These are phyloP conservation scores for Pontoporia blainvillei DNA, from an alignment of 2,113 vertebrate genomes.

Conservation along the genomic window DNA sequence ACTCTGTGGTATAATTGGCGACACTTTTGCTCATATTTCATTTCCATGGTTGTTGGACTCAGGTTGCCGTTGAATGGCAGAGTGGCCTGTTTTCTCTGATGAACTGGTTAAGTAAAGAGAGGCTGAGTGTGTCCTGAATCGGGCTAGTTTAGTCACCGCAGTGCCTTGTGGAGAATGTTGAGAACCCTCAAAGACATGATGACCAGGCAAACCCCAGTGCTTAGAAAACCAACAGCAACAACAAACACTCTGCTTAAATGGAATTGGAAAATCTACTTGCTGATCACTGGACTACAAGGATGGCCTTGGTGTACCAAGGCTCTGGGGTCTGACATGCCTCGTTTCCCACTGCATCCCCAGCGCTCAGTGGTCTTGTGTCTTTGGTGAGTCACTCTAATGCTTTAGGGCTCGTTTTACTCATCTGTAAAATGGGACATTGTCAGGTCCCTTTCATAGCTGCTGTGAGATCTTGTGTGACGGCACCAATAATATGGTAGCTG, in stretches of 20 bases:
- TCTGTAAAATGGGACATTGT: background rate
- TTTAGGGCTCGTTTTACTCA: background rate
- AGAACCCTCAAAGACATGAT: background rate
- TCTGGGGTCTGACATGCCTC: background rate
- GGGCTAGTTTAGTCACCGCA: background rate
- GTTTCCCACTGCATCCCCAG: background rate
- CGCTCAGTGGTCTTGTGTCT: background rate
- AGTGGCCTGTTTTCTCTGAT: background rate
- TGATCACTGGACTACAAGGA: background rate
- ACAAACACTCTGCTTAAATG: background rate
- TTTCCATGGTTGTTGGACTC: background rate
- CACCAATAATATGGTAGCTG: background rate
- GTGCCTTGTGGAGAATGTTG: background rate
- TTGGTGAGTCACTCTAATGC: background rate
- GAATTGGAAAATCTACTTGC: background rate
- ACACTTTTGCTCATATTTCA: background rate
- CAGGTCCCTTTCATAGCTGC: background rate
- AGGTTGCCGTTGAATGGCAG: background rate
- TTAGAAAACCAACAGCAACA: background rate
- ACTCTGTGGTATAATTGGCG: background rate
- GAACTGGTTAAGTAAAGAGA: background rate
- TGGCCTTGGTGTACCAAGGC: background rate
- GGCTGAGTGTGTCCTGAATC: background rate
- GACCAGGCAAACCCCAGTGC: background rate
- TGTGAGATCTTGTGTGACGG: background rate